A percentile compares a stretch with the other conserved stretches of the same genome.
Conservation (phyloP, 2,888 invertebrate genomes). For the Isotomurus palustris region DNA sequence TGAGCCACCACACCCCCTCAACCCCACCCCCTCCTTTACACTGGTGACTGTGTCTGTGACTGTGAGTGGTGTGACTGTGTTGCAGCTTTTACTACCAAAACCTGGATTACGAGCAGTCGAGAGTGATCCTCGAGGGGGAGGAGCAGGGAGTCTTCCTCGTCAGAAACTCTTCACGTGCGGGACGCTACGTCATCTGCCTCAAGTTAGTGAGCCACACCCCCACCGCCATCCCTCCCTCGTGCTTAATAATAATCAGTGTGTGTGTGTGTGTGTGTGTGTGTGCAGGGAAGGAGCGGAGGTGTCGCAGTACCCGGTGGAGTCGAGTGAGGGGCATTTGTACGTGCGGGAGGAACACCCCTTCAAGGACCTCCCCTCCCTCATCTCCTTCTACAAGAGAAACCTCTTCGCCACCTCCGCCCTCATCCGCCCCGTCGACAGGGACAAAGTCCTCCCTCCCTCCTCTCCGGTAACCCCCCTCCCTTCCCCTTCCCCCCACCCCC, state of each 20-base stretch:
- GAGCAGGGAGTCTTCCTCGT: slow-evolving; percentile 38
- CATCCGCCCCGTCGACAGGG: slow-evolving; percentile 33
- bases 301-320: slow-evolving; percentile 28
- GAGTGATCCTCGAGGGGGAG: slow-evolving; percentile 26
- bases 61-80: background rate
- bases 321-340: slow-evolving; percentile 7
- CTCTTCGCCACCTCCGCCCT: slow-evolving; percentile 35
- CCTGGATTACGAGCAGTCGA: slow-evolving; percentile 29
- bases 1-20: no score
- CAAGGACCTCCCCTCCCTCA: slow-evolving; percentile 32
- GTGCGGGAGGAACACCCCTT: slow-evolving; percentile 41
- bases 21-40: no score
- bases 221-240: background rate
- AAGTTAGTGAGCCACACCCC: slow-evolving; percentile 27
- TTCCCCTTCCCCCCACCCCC: background rate
- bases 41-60: background rate
- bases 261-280: background rate
- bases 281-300: slow-evolving; percentile 35
- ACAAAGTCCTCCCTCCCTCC: slow-evolving; percentile 27
- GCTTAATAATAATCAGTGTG: background rate
- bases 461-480: no score
- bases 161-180: slow-evolving; percentile 31
- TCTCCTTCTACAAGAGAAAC: slow-evolving; percentile 44
- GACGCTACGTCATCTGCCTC: slow-evolving; percentile 39
- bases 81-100: slow-evolving; percentile 30